Evolutionary conservation across 1,140 invertebrate genomes (phyloP).

Genomic region (Pseudachorutes palmiensis): DNA sequence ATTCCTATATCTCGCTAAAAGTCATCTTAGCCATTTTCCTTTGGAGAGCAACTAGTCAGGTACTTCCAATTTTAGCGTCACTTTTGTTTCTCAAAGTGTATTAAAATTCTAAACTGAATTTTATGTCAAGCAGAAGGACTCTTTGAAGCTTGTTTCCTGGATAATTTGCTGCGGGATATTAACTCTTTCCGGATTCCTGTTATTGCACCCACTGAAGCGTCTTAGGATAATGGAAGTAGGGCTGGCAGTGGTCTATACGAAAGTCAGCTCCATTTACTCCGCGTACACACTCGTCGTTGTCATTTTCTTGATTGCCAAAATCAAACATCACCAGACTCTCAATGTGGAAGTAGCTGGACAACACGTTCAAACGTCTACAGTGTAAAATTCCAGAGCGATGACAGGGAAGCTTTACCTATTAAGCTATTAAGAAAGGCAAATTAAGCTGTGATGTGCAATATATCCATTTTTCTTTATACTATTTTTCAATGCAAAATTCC

Average conservation of each 20-base stretch:
- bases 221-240: neutral
- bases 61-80: neutral
- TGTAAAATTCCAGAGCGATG: too few relatives aligned
- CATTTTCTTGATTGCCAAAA: slow-evolving; percentile 1
- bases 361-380: too few relatives aligned
- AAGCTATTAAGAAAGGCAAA: too few relatives aligned
- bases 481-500: too few relatives aligned
- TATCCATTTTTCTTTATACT: too few relatives aligned
- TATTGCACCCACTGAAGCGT: neutral
- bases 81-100: neutral
- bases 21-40: neutral
- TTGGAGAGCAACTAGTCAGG: neutral
- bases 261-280: slow-evolving; percentile 9
- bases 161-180: neutral
- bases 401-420: too few relatives aligned
- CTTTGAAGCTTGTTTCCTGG: neutral
- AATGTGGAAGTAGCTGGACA: too few relatives aligned
- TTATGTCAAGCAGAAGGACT: neutral
- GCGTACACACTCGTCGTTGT: slow-evolving; percentile 4
- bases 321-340: neutral
- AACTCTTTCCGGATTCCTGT: neutral
- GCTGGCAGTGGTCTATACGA: neutral
- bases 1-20: neutral
- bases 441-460: too few relatives aligned
- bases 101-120: neutral